These are phyloP conservation scores for Esperia sulphurella DNA, from an alignment of 2,888 invertebrate genomes.

Conservation along the genomic window DNA sequence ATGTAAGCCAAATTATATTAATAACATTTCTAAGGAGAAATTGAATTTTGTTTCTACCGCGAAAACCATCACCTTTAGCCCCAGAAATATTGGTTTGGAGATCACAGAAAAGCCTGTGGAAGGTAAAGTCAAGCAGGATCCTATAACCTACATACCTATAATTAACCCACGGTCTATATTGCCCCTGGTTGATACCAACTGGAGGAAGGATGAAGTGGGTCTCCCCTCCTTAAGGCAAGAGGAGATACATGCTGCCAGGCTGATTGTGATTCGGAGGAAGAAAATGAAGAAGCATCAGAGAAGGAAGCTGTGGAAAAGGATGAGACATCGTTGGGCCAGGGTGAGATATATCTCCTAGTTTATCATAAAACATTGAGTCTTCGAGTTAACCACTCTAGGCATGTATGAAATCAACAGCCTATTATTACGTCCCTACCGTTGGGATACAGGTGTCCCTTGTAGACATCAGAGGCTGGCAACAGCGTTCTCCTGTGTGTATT, in stretches of 20 bases:
- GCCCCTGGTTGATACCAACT: slow-evolving; percentile 57
- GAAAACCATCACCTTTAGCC: slow-evolving; percentile 44
- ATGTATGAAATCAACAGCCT: no score
- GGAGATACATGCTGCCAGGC: slow-evolving; percentile 84
- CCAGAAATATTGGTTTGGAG: slow-evolving; percentile 52
- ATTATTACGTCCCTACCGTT: no score
- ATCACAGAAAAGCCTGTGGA: slow-evolving; percentile 41
- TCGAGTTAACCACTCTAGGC: no score
- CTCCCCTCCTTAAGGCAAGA: slow-evolving; percentile 61
- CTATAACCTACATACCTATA: slow-evolving; percentile 60
- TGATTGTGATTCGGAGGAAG: slow-evolving; percentile 87
- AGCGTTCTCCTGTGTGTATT: no score
- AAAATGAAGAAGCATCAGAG: slow-evolving; percentile 95
- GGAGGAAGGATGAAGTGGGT: slow-evolving; percentile 68
- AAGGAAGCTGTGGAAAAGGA: slow-evolving; percentile 87
- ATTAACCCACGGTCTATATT: slow-evolving; percentile 65
- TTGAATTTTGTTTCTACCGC: slow-evolving; percentile 27
- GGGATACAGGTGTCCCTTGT: no score
- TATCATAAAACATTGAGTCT: no score
- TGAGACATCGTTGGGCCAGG: slow-evolving; percentile 88
- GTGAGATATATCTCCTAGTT: slow-evolving; percentile 35
- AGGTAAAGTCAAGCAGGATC: slow-evolving; percentile 48
- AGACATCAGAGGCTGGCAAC: no score
- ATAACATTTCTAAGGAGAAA: slow-evolving; percentile 24
- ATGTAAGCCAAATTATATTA: slow-evolving; percentile 32